Base-by-base conservation (phyloP, 2,888 invertebrate species). In the Spisula solida region DNA sequence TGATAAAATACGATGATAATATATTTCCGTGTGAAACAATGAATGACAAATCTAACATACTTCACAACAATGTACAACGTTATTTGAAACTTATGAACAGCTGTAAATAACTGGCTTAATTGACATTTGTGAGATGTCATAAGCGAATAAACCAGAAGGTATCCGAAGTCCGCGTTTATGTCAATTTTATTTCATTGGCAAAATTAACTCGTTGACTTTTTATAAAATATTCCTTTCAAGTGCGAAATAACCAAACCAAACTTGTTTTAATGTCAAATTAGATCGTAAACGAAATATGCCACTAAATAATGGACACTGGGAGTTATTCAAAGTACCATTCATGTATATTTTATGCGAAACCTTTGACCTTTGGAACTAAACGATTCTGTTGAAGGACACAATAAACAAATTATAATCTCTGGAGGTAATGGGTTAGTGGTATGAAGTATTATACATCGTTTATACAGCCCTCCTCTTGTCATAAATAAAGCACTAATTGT, bases 121-220 rank as follows among this genome's bases (percentile, higher is more conserved):
- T 75, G 75, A 75, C 75, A 34, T 75, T 75, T 75, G 75, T 75
- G 75, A 75, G 75, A 31, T 75, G 75, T 75, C 75, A 75, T 75
- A 34, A 75, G 18, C 34, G 31, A 75, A 75, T 75, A 75, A 75
- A 75, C 18, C 75, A 75, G 75, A 75, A 75, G 31, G 75, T 75
- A 31, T 75, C 75, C 75, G 75, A 75, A 75, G 75, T 75, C 31
- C 75, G 75, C 75, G 34, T 75, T 75, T 18, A 75, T 75, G 75
- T 34, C 75, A 34, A 75, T 75, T 75, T 75, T 31, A 75, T 75
- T 31, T 75, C 34, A 75, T 12, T 5, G 18, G 34, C 75, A 14
- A 75, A 75, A 75, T 75, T 75, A 75, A 34, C 75, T 34, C 34
- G 75, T 12, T 75, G 16, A 34, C 34, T 75, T 75, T 75, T 34